Evolutionary conservation across 2,797 vertebrate species (phyloP).

Genomic region (Ambastaia sidthimunki): DNA sequence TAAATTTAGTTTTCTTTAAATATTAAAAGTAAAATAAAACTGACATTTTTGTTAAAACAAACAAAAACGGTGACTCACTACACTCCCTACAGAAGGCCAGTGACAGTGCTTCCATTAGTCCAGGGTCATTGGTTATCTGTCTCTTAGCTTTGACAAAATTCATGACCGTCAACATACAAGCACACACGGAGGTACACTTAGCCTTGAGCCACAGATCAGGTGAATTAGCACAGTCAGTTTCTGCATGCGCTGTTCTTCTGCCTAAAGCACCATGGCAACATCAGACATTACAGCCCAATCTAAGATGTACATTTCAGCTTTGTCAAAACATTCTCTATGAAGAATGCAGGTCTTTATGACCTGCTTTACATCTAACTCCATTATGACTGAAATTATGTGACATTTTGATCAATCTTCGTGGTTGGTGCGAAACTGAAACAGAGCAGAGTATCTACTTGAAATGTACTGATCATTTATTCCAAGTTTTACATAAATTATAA

Average conservation of each 20-base stretch:
- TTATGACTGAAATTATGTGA: no score
- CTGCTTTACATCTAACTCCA: no score
- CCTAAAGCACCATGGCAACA: conserved; percentile 19
- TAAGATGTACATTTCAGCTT: neutral
- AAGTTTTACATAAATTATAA: conserved; percentile 77
- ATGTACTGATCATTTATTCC: conserved; percentile 79
- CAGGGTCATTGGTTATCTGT: neutral
- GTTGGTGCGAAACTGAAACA: conserved; percentile 55
- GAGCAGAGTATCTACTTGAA: conserved; percentile 73
- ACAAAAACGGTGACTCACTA: neutral
- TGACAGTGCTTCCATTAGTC: neutral
- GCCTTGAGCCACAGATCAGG: conserved; percentile 2
- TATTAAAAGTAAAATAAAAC: no score
- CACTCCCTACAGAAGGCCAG: neutral
- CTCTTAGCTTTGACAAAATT: neutral
- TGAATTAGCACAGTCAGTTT: conserved; percentile 8
- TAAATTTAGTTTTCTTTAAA: no score
- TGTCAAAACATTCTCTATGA: neutral
- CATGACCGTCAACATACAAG: neutral
- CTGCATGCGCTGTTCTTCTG: neutral
- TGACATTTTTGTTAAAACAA: no score
- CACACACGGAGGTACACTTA: conserved; percentile 17
- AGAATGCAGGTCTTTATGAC: neutral
- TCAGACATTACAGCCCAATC: conserved; percentile 4
- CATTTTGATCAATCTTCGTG: neutral